Percentiles rank a stretch among this genome's conserved stretches.
Evolutionary conservation across 2,888 invertebrate species (phyloP).

Genomic region (Eilema depressum): DNA sequence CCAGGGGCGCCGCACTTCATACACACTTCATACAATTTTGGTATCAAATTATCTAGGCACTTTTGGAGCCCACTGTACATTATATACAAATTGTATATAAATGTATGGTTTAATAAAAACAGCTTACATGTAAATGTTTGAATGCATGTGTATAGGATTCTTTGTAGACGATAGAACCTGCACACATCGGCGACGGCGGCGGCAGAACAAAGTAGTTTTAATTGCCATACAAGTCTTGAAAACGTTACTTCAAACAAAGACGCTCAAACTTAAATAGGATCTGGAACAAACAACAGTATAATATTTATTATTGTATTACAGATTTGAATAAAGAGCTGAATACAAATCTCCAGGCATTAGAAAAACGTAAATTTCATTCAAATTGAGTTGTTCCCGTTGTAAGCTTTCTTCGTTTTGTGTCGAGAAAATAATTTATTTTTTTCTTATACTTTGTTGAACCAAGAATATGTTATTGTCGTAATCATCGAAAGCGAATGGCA

Average conservation of each 20-base stretch:
- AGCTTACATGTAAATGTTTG: neutral
- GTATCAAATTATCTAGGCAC: too few relatives aligned
- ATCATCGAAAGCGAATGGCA: conserved; percentile 70
- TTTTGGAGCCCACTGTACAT: too few relatives aligned
- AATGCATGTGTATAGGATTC: neutral
- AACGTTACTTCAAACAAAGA: neutral
- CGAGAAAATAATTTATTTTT: conserved; percentile 43
- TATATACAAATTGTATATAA: too few relatives aligned
- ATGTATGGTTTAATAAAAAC: too few relatives aligned
- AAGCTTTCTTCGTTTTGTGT: conserved; percentile 36
- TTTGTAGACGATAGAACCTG: neutral
- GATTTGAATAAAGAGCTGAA: conserved; percentile 15
- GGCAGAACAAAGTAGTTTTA: conserved; percentile 1
- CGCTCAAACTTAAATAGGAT: conserved; percentile 14
- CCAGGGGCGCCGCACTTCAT: too few relatives aligned
- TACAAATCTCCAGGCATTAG: conserved; percentile 2
- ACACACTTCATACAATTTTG: too few relatives aligned
- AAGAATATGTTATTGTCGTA: conserved; percentile 61
- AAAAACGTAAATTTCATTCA: conserved; percentile 2
- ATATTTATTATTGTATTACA: conserved; percentile 15
- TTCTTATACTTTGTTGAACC: conserved; percentile 41
- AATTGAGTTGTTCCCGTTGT: neutral
- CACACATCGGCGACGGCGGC: neutral
- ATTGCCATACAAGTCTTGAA: neutral
- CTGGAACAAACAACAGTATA: conserved; percentile 19